Conservation (phyloP, 92 coral and sea anemone genomes). For the Pocillopora meandrina region DNA sequence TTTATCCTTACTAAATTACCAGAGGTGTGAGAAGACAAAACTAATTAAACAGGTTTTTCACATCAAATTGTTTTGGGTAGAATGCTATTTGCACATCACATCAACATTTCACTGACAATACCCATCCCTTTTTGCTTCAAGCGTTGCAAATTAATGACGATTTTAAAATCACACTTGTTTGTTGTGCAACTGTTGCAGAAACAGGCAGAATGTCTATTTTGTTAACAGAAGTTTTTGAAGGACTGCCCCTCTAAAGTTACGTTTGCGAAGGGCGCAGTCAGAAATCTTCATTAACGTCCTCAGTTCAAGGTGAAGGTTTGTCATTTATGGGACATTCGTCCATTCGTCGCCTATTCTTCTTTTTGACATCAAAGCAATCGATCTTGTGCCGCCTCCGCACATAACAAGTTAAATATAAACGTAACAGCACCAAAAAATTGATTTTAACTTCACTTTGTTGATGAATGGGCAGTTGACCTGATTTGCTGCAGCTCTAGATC, state of each 20-base stretch:
- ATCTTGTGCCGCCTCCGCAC: constrained; percentile 1
- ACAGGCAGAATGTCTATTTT: neutral
- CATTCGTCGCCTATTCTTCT: neutral
- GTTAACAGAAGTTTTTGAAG: neutral
- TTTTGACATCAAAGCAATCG: constrained; percentile 24
- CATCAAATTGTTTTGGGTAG: neutral
- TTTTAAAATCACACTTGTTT: neutral
- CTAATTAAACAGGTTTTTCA: neutral
- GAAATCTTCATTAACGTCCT: constrained; percentile 10
- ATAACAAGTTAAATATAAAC: constrained; percentile 7
- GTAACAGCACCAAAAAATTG: constrained; percentile 11
- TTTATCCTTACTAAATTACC: neutral
- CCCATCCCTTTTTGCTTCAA: neutral
- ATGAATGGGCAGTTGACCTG: constrained; percentile 10
- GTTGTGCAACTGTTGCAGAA: neutral
- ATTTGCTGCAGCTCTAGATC: neutral
- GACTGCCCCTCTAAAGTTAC: neutral
- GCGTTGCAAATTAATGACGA: neutral
- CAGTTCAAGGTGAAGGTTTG: neutral
- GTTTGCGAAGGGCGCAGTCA: neutral
- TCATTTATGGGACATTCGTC: neutral
- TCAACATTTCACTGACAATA: neutral
- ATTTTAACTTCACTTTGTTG: constrained; percentile 6
- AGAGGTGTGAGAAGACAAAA: constrained; percentile 2
- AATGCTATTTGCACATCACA: neutral